Evolutionary conservation across 1,140 invertebrate genomes (phyloP), one percentile per base, ranked within the genome.

Genomic region (Formica exsecta): DNA sequence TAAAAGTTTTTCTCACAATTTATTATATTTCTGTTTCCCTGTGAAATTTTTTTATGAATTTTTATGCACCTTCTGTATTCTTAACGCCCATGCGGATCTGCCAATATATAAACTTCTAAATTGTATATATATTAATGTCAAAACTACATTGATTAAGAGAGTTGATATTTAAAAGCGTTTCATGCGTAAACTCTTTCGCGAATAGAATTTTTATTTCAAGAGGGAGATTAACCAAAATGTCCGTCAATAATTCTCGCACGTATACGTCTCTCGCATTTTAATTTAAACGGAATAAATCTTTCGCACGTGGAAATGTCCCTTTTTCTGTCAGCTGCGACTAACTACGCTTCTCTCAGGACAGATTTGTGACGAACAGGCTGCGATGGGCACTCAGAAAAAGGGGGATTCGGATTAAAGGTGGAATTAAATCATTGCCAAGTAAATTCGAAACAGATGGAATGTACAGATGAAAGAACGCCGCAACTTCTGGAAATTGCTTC

Each of bases 311-410:
- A 90, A 87, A 89, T 90, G 36, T 16, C 70, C 75, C 68, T 59
- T 36, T 66, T 71, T 57, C 87, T 90, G 87, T 89, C 89, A 89
- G 87, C 88, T 87, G 89, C 79, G 73, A 79, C 79, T 86, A 85
- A 89, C 89, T 84, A 84, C 86, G 85, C 79, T 66, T 59, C 89
- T 87, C 87, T 61, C 79, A 51, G 85, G 66, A 89, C 36, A 36
- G 61, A 75, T 68, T 81, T 59, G 59, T 70, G 44, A 86, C 77
- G 79, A 86, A 83, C 64, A 29, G 38, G 11, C 25, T 48, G 79
- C 38, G 65, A 80, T 70, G 59, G 48, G 9, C 79, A 70, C 3
- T 57, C 44, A 22, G 22, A 22, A 16, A 29, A 44, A n/a, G 7
- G 19, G 25, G 13, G 13, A 41, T 61, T 61, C 38, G 66, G 68